A percentile compares a stretch with the other conserved stretches of the same genome.
Conservation (phyloP, 2,888 invertebrate species). For the Drosophila incognita region DNA sequence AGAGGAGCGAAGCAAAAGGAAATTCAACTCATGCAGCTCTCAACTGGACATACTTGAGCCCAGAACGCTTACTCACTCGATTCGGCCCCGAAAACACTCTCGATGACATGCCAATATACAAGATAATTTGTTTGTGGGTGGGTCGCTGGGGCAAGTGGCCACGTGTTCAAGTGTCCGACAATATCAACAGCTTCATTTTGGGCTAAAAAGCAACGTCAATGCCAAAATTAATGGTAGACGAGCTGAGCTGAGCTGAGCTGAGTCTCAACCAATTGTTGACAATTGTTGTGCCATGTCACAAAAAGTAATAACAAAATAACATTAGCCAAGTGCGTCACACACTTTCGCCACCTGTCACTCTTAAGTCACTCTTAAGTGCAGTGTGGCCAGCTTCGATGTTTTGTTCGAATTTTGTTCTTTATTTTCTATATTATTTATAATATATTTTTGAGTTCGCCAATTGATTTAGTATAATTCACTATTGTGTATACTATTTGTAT, state of each 20-base stretch:
- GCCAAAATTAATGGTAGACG: slow-evolving; percentile 48
- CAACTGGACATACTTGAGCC: slow-evolving; percentile 33
- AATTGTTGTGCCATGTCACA: slow-evolving; percentile 61
- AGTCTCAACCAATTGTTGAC: slow-evolving; percentile 69
- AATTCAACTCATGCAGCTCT: slow-evolving; percentile 58
- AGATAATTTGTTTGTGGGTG: slow-evolving; percentile 5
- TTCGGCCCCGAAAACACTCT: slow-evolving; percentile 27
- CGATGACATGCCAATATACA: slow-evolving; percentile 62
- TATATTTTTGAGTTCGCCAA: not conserved
- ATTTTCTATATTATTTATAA: not conserved
- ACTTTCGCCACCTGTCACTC: slow-evolving; percentile 52
- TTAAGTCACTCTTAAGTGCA: not conserved
- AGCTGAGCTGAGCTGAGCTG: not conserved
- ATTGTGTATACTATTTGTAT: not conserved
- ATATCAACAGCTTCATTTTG: slow-evolving; percentile 72
- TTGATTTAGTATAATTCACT: not conserved
- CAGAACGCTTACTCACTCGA: slow-evolving; percentile 65
- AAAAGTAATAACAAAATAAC: slow-evolving; percentile 67
- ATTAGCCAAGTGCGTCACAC: slow-evolving; percentile 52
- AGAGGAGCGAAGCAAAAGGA: slow-evolving; percentile 24
- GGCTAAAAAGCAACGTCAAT: slow-evolving; percentile 39
- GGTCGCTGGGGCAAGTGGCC: slow-evolving; percentile 14
- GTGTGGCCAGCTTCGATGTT: slow-evolving; percentile 24
- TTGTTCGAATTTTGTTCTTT: not conserved
- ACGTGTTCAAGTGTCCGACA: slow-evolving; percentile 59